Evolutionary conservation across 2,888 invertebrate species (phyloP), one percentile per base, ranked within the genome.

Genomic region (Cephalotes varians): DNA sequence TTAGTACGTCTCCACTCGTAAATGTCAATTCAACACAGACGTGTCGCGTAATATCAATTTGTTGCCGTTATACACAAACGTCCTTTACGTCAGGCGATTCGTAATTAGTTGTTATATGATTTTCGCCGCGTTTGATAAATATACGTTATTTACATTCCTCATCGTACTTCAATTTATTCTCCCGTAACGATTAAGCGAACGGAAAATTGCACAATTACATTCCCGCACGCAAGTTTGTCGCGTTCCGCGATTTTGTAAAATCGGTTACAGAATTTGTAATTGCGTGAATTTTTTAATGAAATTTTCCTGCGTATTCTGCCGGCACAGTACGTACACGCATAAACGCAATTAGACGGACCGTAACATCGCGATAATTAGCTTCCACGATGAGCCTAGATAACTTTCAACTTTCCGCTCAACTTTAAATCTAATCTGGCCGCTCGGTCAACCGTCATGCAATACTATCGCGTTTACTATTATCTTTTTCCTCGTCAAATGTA

Each of bases 401-500:
- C 15, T 44, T 73, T 7, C 49, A 64, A 34, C 64, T 73, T 34
- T 12, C 47, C 18, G 31, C 12, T 21, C 5, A 49, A 64, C 28
- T 51, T 65, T 7, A 25, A 64, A 49, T 49, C 47, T 34, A 25
- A 49, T 34, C 56, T n/a, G 54, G 6, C 54, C n/a, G 21, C 28
- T n/a, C 37, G 25, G 12, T 31, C 49, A 4, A 18, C 10, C 47
- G 44, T 56, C 25, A 44, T 31, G 47, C 74, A 47, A 74, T 49
- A 51, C 51, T 51, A 40, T 72, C 81, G 76, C 62, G 47, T 71
- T 28, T 54, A 64, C 67, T 83, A 62, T 87, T 76, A 87, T 85
- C 82, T 88, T 88, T 88, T 88, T 90, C 82, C 86, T 82, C 56
- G 86, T 74, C 82, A 79, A 90, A 92, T 92, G 92, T 92, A 92